phyloP scores from a whole-genome alignment of 2,888 invertebrate genomes.

The Polyploca ridens region DNA sequence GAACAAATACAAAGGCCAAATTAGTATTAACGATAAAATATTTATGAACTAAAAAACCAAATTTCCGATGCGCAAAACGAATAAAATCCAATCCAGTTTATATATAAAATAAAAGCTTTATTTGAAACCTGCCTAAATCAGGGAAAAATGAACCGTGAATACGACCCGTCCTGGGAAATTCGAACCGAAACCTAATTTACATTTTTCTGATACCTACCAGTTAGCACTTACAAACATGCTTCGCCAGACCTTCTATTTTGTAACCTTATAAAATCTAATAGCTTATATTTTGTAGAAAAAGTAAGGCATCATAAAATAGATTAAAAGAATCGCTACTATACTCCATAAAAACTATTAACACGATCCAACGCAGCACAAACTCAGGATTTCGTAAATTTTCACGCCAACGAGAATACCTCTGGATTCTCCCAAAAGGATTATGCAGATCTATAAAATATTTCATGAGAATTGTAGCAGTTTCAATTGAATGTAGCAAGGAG shows the following conservation, averaged over 20 bases:
- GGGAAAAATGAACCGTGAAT: conserved; percentile 4
- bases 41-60: not conserved
- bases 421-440: conserved; percentile 49
- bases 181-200: conserved; percentile 6
- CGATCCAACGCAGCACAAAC: not conserved
- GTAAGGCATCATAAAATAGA: not conserved
- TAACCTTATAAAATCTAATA: not conserved
- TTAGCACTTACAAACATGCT: not conserved
- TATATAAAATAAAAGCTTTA: too few species aligned
- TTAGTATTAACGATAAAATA: too few species aligned
- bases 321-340: not conserved
- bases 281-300: conserved; percentile 5
- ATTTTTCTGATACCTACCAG: not conserved
- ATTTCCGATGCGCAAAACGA: not conserved
- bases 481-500: conserved; percentile 51
- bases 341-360: not conserved
- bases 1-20: too few species aligned
- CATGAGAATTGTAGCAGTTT: conserved; percentile 43
- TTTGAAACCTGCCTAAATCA: not conserved
- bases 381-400: conserved; percentile 1
- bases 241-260: not conserved
- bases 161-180: not conserved
- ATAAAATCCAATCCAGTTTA: not conserved
- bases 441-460: conserved; percentile 63
- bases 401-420: conserved; percentile 36